These are phyloP conservation scores for Crotalus viridis DNA, from an alignment of 2,113 vertebrate genomes.

Conservation along the genomic window DNA sequence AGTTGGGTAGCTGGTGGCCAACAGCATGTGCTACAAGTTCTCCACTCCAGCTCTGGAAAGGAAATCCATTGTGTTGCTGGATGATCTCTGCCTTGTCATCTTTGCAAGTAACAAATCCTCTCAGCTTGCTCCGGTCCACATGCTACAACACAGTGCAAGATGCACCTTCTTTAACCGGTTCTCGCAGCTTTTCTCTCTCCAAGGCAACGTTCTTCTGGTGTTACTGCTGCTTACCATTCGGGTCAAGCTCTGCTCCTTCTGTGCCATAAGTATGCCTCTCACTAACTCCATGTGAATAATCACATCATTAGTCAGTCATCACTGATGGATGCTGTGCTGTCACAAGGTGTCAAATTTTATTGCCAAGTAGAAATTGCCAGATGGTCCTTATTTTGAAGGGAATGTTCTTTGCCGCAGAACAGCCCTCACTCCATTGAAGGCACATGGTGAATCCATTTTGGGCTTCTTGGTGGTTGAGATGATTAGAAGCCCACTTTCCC, in stretches of 20 bases:
- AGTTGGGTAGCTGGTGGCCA: neutral
- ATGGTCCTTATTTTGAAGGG: slow-evolving; percentile 12
- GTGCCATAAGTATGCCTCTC: neutral
- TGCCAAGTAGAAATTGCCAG: slow-evolving; percentile 30
- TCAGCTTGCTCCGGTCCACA: neutral
- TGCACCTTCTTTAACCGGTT: neutral
- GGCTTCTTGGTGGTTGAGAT: neutral
- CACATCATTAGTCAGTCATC: slow-evolving; percentile 27
- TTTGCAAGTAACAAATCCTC: neutral
- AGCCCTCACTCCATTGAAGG: neutral
- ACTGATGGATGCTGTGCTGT: slow-evolving; percentile 8
- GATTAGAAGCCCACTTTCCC: neutral
- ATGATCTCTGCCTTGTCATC: neutral
- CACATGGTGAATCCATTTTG: neutral
- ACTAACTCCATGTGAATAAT: slow-evolving; percentile 6
- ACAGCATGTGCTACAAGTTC: neutral
- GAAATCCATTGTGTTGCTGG: neutral
- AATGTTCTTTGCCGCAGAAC: neutral
- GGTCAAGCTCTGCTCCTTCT: neutral
- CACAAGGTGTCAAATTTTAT: neutral
- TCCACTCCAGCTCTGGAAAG: neutral
- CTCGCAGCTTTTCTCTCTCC: neutral
- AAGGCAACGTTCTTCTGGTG: neutral
- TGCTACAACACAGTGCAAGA: neutral
- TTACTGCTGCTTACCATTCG: neutral